Evolutionary conservation across 2,888 invertebrate genomes (phyloP), one percentile per base, ranked within the genome.

Genomic region (Cantharis rufa): DNA sequence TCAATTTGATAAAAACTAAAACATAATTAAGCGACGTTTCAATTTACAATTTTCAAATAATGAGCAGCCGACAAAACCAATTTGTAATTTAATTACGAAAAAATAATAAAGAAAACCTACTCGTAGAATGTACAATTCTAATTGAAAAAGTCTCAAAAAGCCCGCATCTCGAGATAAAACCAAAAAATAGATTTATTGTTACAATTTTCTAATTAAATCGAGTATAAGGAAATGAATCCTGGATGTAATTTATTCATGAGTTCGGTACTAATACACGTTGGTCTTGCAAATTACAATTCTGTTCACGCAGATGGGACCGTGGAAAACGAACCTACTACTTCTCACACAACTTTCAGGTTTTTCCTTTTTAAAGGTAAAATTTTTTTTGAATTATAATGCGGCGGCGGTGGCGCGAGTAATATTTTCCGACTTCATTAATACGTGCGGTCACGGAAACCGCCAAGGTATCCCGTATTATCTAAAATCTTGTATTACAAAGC

Each of bases 241-340:
- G 66, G 21, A 73, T 70, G 73, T 77, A 77, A 77, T 77, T 73
- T 77, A 77, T 77, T 77, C 77, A 77, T 77, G 77, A 77, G 77
- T 68, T 77, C 21, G 62, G 48, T 71, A 74, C 73, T 77, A 77
- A 77, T 74, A 74, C 48, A 48, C 77, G 69, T 66, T 69, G 68
- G 69, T 71, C 77, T 73, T 77, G 70, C 32, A 70, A 74, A 77
- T 77, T 77, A 66, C 73, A 74, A 76, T 77, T 73, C 71, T 61
- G 70, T 71, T 64, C 71, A 77, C 77, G 77, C 77, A 77, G 77
- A 77, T 77, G 77, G 73, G 77, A 63, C 70, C 66, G 74, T 64
- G 5, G 73, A 71, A 77, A 73, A 71, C 70, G 70, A 68, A 73
- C 73, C n/a, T 72, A 70, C n/a, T 72, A 70, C 61, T 76, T 73